These are phyloP conservation scores for Manis pentadactyla DNA, from an alignment of 2,797 vertebrate genomes.

Conservation along the genomic window DNA sequence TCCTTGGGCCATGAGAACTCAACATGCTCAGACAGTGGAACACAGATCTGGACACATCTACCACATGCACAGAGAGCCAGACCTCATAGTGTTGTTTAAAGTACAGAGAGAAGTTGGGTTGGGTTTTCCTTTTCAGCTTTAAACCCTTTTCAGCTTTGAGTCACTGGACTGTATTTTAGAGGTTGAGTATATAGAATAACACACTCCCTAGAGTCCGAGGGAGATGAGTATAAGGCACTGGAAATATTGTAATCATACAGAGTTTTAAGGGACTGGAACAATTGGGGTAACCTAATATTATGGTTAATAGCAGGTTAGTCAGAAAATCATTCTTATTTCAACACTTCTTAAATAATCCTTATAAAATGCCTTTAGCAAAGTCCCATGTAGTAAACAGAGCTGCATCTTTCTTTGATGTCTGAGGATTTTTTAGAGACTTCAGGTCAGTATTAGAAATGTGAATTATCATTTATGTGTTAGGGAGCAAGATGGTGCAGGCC, in stretches of 20 bases:
- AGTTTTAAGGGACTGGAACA: slow-evolving; percentile 48
- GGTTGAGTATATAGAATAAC: slow-evolving; percentile 29
- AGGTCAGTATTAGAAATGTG: not conserved
- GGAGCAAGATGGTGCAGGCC: not conserved
- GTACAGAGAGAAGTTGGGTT: not conserved
- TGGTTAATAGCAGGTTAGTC: slow-evolving; percentile 70
- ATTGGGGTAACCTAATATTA: slow-evolving; percentile 27
- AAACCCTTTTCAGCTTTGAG: not conserved
- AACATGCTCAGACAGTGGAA: not conserved
- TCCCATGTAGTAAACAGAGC: not conserved
- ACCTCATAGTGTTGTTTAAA: not conserved
- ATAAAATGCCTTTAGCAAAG: slow-evolving; percentile 44
- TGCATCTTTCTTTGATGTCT: slow-evolving; percentile 64
- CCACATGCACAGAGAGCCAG: not conserved
- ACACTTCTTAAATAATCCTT: slow-evolving; percentile 69
- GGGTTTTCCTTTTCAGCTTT: not conserved
- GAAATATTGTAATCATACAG: slow-evolving; percentile 62
- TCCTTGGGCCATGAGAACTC: not conserved
- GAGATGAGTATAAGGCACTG: not conserved
- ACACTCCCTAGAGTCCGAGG: not conserved
- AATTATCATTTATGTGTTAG: not conserved
- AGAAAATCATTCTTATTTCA: slow-evolving; percentile 67
- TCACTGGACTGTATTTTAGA: not conserved
- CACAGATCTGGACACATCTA: no score
- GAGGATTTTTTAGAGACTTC: slow-evolving; percentile 5